Evolutionary conservation across 64 coral and sea anemone genomes (phyloP).

Genomic region (Pachyseris speciosa): DNA sequence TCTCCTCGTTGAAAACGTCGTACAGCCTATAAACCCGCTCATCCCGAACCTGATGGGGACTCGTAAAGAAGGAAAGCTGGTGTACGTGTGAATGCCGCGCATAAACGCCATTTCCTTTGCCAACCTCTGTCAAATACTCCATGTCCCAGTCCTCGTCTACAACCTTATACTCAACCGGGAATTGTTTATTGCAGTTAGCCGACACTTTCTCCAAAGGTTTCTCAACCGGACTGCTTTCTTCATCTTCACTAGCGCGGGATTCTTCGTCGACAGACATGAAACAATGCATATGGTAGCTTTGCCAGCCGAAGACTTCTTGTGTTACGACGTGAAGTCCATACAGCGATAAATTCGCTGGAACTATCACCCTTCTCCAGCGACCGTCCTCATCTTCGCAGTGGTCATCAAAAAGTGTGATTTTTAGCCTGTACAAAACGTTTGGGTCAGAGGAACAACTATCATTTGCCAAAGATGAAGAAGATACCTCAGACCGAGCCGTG

Average conservation of each 20-base stretch:
- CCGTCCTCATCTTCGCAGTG: not conserved
- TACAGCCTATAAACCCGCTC: not conserved
- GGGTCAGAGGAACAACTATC: not conserved
- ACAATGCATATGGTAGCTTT: not conserved
- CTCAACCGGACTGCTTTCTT: not conserved
- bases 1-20: conserved; percentile 9
- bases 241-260: too few relatives aligned
- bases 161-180: not conserved
- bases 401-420: not conserved
- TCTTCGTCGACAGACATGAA: not conserved
- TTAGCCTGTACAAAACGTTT: conserved; percentile 4
- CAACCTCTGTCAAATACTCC: not conserved
- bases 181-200: not conserved
- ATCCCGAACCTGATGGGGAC: not conserved
- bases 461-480: not conserved
- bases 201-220: not conserved
- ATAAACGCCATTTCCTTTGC: not conserved
- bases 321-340: not conserved
- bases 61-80: not conserved
- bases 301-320: conserved; percentile 2
- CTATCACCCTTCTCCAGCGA: not conserved
- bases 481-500: not conserved
- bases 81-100: not conserved
- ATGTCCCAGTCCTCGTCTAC: not conserved
- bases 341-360: conserved; percentile 37